Conservation (phyloP, 2,888 invertebrate genomes). For the Meghimatium bilineatum region DNA sequence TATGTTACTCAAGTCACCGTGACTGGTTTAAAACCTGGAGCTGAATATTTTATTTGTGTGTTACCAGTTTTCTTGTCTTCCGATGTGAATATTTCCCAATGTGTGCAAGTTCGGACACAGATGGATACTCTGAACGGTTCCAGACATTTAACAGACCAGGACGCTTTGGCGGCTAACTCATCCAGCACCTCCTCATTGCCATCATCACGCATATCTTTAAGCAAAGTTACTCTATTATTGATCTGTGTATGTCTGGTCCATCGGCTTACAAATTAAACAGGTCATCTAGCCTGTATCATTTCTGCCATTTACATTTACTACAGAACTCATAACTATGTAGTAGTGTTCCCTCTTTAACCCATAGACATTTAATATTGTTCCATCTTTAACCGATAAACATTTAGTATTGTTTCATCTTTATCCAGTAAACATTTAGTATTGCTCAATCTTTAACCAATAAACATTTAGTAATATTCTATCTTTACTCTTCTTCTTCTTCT, state of each 20-base stretch:
- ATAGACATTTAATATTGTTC: no score
- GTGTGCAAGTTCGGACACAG: constrained; percentile 37
- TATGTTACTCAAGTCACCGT: constrained; percentile 46
- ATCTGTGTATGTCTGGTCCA: not conserved
- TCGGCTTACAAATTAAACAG: not conserved
- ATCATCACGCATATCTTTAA: not conserved
- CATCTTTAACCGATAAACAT: no score
- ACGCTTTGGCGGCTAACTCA: not conserved
- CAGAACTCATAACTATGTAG: no score
- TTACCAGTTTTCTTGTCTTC: constrained; percentile 51
- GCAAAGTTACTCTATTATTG: not conserved
- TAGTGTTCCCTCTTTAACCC: no score
- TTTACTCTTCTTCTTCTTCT: no score
- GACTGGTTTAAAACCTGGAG: constrained; percentile 33
- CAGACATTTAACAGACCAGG: not conserved
- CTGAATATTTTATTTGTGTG: constrained; percentile 53
- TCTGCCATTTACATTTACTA: not conserved
- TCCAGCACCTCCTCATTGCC: not conserved
- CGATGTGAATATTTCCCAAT: constrained; percentile 49
- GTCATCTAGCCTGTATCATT: not conserved
- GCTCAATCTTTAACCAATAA: no score
- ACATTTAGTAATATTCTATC: no score
- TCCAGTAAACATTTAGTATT: no score
- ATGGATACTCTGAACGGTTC: not conserved
- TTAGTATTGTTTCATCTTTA: no score